Percentiles rank a stretch among this genome's conserved stretches.
These are phyloP conservation scores for Lasioglossum albipes DNA, from an alignment of 1,140 invertebrate species.

Conservation along the genomic window DNA sequence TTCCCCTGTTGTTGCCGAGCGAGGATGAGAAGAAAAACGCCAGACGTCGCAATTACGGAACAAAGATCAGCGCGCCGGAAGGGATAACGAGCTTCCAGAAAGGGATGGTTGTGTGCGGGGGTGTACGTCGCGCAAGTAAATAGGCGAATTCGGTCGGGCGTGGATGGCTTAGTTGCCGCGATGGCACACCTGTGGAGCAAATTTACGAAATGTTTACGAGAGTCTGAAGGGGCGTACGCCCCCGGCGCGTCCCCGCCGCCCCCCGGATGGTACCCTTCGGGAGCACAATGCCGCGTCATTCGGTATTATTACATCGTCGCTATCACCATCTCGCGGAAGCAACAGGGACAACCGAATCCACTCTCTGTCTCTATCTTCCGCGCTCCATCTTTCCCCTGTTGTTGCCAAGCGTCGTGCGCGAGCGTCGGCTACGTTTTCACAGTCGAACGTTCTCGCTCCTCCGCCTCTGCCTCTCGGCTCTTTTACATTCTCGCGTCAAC, in stretches of 20 bases:
- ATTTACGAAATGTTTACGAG: conserved; percentile 81
- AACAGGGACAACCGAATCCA: conserved; percentile 45
- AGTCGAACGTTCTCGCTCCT: conserved; percentile 1
- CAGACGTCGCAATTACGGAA: conserved; percentile 32
- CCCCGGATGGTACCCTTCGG: conserved; percentile 59
- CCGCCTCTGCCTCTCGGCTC: background rate
- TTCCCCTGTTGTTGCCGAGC: background rate
- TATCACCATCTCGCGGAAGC: conserved; percentile 68
- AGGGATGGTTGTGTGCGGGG: conserved; percentile 33
- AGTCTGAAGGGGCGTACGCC: conserved; percentile 73
- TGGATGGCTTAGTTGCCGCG: conserved; percentile 75
- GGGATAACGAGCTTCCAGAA: conserved; percentile 33
- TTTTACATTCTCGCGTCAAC: too few relatives aligned
- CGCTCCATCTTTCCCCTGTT: background rate
- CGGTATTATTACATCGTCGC: conserved; percentile 73
- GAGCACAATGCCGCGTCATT: conserved; percentile 73
- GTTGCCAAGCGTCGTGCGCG: background rate
- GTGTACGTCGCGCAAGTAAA: conserved; percentile 70
- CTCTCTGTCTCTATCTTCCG: conserved; percentile 39
- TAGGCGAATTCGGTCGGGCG: conserved; percentile 72
- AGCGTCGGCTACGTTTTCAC: background rate
- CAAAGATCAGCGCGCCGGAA: conserved; percentile 33
- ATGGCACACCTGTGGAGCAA: conserved; percentile 81
- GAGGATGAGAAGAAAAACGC: conserved; percentile 28
- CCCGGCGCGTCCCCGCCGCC: conserved; percentile 50